A percentile compares a stretch with the other conserved stretches of the same genome.
phyloP scores from a whole-genome alignment of 1,140 invertebrate genomes.

The Aradophagus sp. region DNA sequence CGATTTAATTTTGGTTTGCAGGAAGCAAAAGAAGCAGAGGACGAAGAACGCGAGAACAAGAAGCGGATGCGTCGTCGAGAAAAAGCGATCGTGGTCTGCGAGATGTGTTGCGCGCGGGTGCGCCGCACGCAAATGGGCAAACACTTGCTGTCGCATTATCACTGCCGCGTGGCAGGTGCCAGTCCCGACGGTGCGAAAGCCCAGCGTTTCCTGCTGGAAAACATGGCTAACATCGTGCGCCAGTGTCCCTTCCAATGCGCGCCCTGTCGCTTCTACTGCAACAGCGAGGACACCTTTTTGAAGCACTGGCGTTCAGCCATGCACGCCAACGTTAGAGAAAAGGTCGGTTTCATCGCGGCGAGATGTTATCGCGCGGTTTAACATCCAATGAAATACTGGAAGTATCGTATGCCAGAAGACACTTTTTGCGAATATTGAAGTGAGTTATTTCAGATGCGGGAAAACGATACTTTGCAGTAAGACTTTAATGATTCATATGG shows the following conservation, averaged over 20 bases:
- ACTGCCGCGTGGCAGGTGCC: slow-evolving; percentile 80
- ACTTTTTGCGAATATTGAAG: too few relatives aligned
- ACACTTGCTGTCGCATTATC: slow-evolving; percentile 88
- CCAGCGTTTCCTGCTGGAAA: slow-evolving; percentile 80
- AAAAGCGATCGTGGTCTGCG: slow-evolving; percentile 78
- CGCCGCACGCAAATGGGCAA: slow-evolving; percentile 83
- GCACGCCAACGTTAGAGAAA: too few relatives aligned
- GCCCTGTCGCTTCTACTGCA: slow-evolving; percentile 89
- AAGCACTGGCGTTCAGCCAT: slow-evolving; percentile 82
- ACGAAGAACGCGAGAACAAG: slow-evolving; percentile 62
- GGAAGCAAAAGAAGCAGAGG: slow-evolving; percentile 51
- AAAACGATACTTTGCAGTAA: too few relatives aligned
- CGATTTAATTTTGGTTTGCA: too few relatives aligned
- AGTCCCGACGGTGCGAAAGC: slow-evolving; percentile 73
- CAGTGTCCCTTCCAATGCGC: slow-evolving; percentile 89
- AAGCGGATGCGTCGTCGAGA: slow-evolving; percentile 74
- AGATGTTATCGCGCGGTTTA: too few relatives aligned
- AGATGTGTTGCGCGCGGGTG: slow-evolving; percentile 82
- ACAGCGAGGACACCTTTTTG: slow-evolving; percentile 82
- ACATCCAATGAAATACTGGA: too few relatives aligned
- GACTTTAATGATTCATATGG: too few relatives aligned
- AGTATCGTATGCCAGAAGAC: too few relatives aligned
- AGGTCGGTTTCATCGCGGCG: too few relatives aligned
- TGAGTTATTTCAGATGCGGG: too few relatives aligned
- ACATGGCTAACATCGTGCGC: slow-evolving; percentile 84